Conservation (phyloP, 1,140 invertebrate species). For the Lepidotrigona ventralis region DNA sequence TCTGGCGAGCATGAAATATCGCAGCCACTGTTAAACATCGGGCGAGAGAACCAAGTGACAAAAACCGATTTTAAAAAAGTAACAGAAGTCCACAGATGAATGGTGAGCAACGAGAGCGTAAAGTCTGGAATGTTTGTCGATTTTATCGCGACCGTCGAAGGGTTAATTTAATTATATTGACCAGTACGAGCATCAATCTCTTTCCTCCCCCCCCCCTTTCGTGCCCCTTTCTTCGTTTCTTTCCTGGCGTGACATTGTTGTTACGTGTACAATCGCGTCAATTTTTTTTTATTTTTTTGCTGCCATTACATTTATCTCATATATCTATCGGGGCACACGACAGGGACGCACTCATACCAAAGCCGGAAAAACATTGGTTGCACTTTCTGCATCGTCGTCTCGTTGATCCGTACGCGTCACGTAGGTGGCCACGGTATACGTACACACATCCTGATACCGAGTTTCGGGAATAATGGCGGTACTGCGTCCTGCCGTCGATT, state of each 20-base stretch:
- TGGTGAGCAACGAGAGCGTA: not conserved
- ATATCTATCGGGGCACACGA: not conserved
- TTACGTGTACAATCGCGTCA: not conserved
- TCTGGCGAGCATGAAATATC: not conserved
- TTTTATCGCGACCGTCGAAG: not conserved
- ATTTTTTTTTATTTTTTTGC: not conserved
- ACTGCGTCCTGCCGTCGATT: constrained; percentile 41
- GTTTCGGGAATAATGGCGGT: constrained; percentile 49
- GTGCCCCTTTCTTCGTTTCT: no score
- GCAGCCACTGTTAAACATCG: not conserved
- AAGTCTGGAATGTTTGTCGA: not conserved
- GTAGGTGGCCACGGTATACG: not conserved
- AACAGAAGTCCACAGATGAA: not conserved
- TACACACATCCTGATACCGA: constrained; percentile 26
- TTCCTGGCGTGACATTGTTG: not conserved
- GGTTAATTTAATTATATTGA: constrained; percentile 13
- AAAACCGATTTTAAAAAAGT: not conserved
- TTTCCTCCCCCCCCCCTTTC: no score
- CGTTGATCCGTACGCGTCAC: constrained; percentile 36
- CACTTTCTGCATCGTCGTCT: constrained; percentile 37
- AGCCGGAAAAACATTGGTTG: constrained; percentile 30
- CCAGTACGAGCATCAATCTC: not conserved
- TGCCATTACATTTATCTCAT: not conserved
- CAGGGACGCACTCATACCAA: not conserved
- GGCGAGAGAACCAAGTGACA: not conserved